Evolutionary conservation across 2,113 vertebrate species (phyloP).

Genomic region (Leptodactylus fuscus): DNA sequence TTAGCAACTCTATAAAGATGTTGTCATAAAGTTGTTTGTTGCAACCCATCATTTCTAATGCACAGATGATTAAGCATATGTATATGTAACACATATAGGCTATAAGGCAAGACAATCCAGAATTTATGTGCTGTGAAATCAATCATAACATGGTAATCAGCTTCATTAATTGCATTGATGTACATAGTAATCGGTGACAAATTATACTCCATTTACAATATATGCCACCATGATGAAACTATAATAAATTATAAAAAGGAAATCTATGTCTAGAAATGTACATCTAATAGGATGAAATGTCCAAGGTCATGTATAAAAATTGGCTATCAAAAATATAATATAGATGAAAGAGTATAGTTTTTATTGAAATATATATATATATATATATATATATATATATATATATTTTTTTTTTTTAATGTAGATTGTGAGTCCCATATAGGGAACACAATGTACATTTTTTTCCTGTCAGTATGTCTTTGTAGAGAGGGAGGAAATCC

Average conservation of each 20-base stretch:
- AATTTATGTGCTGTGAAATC: constrained; percentile 52
- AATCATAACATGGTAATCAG: constrained; percentile 48
- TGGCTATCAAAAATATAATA: no score
- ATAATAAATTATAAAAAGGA: no score
- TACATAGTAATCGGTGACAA: constrained; percentile 30
- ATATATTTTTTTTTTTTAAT: no score
- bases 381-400: no score
- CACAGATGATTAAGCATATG: constrained; percentile 19
- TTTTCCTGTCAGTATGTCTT: no score
- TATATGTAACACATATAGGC: not conserved
- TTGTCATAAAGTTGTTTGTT: not conserved
- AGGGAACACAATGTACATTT: no score
- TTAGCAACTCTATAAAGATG: not conserved
- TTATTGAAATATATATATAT: no score
- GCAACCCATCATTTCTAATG: not conserved
- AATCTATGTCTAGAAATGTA: no score
- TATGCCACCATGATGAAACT: not conserved
- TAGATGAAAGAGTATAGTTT: no score
- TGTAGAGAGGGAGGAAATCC: no score
- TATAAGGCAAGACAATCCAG: constrained; percentile 5
- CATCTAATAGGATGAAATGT: not conserved
- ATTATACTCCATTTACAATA: constrained; percentile 42
- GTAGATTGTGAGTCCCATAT: no score
- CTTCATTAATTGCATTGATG: constrained; percentile 49
- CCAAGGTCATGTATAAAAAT: not conserved